A percentile compares a stretch with the other conserved stretches of the same genome.
phyloP scores from a whole-genome alignment of 2,113 vertebrate species.

The Corythoichthys haematopterus region DNA sequence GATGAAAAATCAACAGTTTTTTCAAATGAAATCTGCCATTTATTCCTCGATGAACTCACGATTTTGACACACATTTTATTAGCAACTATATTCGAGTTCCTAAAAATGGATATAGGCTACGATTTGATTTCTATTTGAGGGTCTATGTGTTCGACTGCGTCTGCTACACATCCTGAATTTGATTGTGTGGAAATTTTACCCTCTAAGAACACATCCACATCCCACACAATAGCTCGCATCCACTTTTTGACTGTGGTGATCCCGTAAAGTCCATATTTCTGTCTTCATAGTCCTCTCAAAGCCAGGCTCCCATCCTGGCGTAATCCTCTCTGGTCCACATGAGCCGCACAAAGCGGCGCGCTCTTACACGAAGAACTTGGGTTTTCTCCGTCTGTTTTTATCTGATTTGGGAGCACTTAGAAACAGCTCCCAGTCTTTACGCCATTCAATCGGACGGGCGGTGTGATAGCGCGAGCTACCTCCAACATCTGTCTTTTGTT shows the following conservation, averaged over 20 bases:
- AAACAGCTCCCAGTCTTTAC: conserved; percentile 57
- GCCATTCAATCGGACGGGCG: conserved; percentile 49
- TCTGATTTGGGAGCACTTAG: conserved; percentile 69
- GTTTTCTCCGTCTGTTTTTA: conserved; percentile 60
- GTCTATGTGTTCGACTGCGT: too few species aligned
- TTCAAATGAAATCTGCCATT: too few species aligned
- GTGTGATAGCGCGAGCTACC: conserved; percentile 48
- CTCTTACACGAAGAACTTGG: conserved; percentile 62
- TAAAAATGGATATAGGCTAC: too few species aligned
- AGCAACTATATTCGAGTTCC: too few species aligned
- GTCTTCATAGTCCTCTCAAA: conserved; percentile 62
- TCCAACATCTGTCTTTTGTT: conserved; percentile 69
- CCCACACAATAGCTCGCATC: conserved; percentile 32
- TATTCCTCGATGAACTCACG: too few species aligned
- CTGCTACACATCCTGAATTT: neutral
- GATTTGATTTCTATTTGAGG: too few species aligned
- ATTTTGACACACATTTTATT: too few species aligned
- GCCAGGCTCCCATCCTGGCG: conserved; percentile 51
- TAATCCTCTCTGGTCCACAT: conserved; percentile 67
- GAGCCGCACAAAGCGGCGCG: conserved; percentile 54
- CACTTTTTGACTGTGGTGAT: conserved; percentile 50
- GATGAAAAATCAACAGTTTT: too few species aligned
- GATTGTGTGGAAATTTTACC: conserved; percentile 12
- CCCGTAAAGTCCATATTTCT: conserved; percentile 59
- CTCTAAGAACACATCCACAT: conserved; percentile 22